These are phyloP conservation scores for Notechis scutatus DNA, from an alignment of 2,113 vertebrate genomes.

Conservation along the genomic window DNA sequence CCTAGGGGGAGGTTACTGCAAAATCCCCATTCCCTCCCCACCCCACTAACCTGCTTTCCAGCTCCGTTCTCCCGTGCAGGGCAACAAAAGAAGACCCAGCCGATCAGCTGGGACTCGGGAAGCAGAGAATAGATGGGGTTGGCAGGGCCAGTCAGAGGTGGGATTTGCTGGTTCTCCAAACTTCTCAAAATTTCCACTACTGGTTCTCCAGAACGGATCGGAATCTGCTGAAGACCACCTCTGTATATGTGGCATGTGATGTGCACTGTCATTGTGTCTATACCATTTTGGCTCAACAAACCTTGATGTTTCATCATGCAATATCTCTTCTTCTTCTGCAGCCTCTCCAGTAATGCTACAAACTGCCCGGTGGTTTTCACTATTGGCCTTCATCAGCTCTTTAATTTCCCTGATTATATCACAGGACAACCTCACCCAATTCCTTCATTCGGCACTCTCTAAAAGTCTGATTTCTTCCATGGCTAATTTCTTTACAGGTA, in stretches of 20 bases:
- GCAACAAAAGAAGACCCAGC: too few species aligned
- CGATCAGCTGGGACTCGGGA: too few species aligned
- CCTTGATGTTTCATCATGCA: background rate
- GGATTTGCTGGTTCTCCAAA: too few species aligned
- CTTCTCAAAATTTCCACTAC: too few species aligned
- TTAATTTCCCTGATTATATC: background rate
- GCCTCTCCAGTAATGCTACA: background rate
- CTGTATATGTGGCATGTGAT: background rate
- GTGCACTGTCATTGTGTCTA: background rate
- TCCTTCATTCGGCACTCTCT: background rate
- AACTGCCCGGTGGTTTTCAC: background rate
- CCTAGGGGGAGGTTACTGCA: too few species aligned
- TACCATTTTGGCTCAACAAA: background rate
- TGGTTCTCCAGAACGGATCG: too few species aligned
- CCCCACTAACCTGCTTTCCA: too few species aligned
- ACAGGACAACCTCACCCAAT: background rate
- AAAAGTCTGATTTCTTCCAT: background rate
- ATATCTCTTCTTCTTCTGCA: background rate
- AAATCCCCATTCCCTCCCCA: too few species aligned
- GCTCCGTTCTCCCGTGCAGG: too few species aligned
- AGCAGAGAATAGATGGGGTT: too few species aligned
- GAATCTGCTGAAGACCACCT: too few species aligned
- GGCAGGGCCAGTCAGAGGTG: too few species aligned
- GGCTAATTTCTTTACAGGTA: background rate
- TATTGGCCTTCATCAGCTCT: background rate